Percentiles rank a stretch among this genome's conserved stretches.
phyloP scores from a whole-genome alignment of 1,140 invertebrate genomes.

The Acyrthosiphon pisum region DNA sequence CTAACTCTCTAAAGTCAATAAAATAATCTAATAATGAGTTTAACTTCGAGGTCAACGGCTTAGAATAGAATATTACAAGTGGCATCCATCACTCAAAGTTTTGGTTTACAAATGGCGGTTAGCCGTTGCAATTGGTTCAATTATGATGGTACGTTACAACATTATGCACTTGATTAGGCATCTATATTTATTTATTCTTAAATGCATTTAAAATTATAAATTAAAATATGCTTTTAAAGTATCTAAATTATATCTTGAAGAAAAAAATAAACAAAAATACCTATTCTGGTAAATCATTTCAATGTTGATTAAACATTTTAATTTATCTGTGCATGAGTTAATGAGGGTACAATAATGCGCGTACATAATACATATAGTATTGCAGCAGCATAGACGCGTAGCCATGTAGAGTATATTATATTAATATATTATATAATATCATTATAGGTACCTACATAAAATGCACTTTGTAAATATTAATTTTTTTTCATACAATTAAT shows the following conservation, averaged over 20 bases:
- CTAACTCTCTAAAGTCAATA: not conserved
- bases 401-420: too few species aligned
- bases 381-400: not conserved
- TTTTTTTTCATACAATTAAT: not conserved
- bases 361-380: too few species aligned
- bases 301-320: too few species aligned
- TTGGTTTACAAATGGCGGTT: not conserved
- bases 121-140: not conserved
- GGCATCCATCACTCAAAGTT: not conserved
- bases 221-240: not conserved
- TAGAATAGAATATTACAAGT: not conserved
- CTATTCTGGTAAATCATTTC: not conserved
- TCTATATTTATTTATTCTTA: not conserved
- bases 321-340: too few species aligned
- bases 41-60: conserved; percentile 18
- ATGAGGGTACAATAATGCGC: too few species aligned
- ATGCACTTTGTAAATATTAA: not conserved
- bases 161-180: not conserved
- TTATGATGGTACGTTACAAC: not conserved
- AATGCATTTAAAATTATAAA: not conserved
- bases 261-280: not conserved
- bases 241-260: not conserved
- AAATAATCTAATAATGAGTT: not conserved
- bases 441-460: not conserved
- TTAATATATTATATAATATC: too few species aligned